Base-by-base conservation (phyloP, 53 echinoderm and acorn worm genomes). In the Arbacia lixula region DNA sequence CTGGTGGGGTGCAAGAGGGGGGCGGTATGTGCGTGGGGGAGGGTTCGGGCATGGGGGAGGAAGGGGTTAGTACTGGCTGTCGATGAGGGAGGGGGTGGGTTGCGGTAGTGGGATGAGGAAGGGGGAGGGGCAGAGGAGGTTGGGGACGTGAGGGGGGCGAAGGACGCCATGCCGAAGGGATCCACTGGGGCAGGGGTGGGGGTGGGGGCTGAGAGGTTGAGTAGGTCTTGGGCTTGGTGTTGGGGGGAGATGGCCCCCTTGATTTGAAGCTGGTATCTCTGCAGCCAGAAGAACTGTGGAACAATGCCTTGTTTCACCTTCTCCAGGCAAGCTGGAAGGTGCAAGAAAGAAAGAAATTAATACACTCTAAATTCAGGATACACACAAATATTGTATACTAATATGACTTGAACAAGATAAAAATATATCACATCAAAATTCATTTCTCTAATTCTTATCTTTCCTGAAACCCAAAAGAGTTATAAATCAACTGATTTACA, bases 241-340 rank as follows among this genome's bases (percentile, higher is more conserved):
- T 55, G 71, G 29, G 24, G 56, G 66, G 53, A 17, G 75, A 1
- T 54, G 27, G 20, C 28, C 5, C 79, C 79, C 24, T 60, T 58
- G 79, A 89, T 78, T 9, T 85, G 83, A 12, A 19, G 66, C 56
- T 86, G 85, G 89, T 95, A 92, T 27, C 76, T 71, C 77, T 89
- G 85, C 32, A 96, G 79, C 96, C 96, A 96, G 28, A 64, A 54
- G 55, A 96, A 96, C 61, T 93, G 86, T 2, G 90, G 93, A 22
- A 87, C 66, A 24, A 96, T 87, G 25, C 89, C 91, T 17, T 88
- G 89, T 38, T 87, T 91, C 31, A 92, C 89, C 69, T 91, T 93
- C 54, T 93, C 91, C 67, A 93, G 53, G 50, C 85, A 89, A 32
- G 87, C 96, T 96, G 53, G n/a, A n/a, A n/a, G n/a, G n/a, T n/a